Base-by-base conservation (phyloP, 53 echinoderm and acorn worm species). In the Luidia sarsii region DNA sequence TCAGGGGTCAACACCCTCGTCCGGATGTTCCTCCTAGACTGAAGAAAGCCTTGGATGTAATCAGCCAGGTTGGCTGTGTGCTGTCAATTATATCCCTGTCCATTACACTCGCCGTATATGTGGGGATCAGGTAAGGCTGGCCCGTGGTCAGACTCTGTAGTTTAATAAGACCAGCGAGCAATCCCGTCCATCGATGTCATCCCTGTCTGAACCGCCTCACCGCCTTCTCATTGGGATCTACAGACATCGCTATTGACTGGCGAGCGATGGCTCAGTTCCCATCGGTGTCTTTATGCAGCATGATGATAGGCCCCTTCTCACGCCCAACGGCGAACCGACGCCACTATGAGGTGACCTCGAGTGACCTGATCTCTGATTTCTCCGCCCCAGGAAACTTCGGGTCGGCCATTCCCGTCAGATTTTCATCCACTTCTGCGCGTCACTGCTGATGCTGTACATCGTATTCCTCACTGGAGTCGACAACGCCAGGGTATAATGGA, bases 381-480 rank as follows among this genome's bases (percentile, higher is more conserved):
- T 30, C 16, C 30, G 13, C 23, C 31, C 1, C 36, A 95, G 95
- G 57, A 92, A 88, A n/a, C 79, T 95, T 2, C 88, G 95, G 31
- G 43, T 25, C 16, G 89, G 89, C 37, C 72, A 87, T 20, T 92
- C 91, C 7, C 95, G 92, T 34, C 89, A 85, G 62, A 95, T 95
- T 25, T 88, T 95, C 52, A 80, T 95, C 52, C 86, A 92, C 36
- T 89, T 91, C 57, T 94, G 95, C 65, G 50, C 89, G 41, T 85
- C 95, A 8, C 50, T 94, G 59, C 50, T 95, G 25, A 79, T 80
- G 51, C 73, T 95, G 39, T 87, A 91, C 87, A 34, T 91, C 28
- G 89, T 91, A 22, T 89, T 95, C 80, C 80, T 94, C 10, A 52
- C 70, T 50, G 95, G 95, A 0, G 81, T 95, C 20, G 95, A 95